Percentiles rank a stretch among this genome's conserved stretches.
phyloP scores from a whole-genome alignment of 1,140 invertebrate genomes.

The Tyrophagus putrescentiae region DNA sequence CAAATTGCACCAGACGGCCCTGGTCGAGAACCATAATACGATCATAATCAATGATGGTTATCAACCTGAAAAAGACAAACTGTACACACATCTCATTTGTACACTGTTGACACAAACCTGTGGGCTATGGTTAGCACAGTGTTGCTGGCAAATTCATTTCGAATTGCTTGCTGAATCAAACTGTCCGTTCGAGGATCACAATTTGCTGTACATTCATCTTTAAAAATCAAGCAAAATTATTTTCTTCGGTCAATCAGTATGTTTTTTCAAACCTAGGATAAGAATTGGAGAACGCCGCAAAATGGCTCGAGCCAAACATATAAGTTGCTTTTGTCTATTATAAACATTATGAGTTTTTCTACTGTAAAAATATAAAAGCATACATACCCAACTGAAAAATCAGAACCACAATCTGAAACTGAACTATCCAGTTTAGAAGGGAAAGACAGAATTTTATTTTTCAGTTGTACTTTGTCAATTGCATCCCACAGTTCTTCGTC shows the following conservation, averaged over 20 bases:
- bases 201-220: slow-evolving; percentile 37
- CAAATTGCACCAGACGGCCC: background rate
- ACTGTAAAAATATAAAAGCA: too few species aligned
- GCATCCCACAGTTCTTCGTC: background rate
- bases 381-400: slow-evolving; percentile 35
- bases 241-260: too few species aligned
- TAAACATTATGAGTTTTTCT: too few species aligned
- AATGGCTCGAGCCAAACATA: background rate
- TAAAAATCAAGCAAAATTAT: too few species aligned
- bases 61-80: too few species aligned
- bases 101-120: too few species aligned
- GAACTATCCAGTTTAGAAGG: slow-evolving; percentile 42
- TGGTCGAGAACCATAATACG: background rate
- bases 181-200: slow-evolving; percentile 34
- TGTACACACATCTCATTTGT: too few species aligned
- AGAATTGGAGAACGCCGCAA: too few species aligned
- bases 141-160: slow-evolving; percentile 32
- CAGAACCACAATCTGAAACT: slow-evolving; percentile 37
- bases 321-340: background rate
- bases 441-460: background rate
- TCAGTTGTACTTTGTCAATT: background rate
- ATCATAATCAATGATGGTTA: background rate
- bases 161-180: slow-evolving; percentile 35
- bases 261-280: too few species aligned
- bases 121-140: slow-evolving; percentile 38